Conservation (phyloP, 2,113 vertebrate species). For the Tenrec ecaudatus region DNA sequence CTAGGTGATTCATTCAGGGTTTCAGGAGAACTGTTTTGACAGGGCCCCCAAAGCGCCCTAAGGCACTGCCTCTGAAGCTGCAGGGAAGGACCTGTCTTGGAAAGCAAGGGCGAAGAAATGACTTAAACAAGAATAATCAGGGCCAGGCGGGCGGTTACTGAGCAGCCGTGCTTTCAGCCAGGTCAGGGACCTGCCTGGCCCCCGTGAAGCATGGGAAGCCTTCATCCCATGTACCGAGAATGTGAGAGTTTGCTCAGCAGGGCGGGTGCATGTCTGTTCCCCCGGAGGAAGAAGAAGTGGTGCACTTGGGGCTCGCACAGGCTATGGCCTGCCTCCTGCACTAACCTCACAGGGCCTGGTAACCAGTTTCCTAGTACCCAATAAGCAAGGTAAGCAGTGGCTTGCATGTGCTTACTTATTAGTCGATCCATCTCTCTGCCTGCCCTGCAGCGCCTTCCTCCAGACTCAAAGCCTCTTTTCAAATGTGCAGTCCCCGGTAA, state of each 20-base stretch:
- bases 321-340: not conserved
- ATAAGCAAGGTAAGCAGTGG: not conserved
- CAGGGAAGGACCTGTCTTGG: not conserved
- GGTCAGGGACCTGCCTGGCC: constrained; percentile 58
- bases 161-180: constrained; percentile 9
- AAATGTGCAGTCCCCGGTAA: not conserved
- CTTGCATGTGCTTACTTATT: not conserved
- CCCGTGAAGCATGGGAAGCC: not conserved
- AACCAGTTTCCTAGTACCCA: not conserved
- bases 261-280: not conserved
- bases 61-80: not conserved
- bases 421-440: not conserved
- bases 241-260: not conserved
- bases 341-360: too few relatives aligned
- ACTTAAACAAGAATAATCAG: constrained; percentile 21
- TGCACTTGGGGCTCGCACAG: not conserved
- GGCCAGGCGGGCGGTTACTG: not conserved
- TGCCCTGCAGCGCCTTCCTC: not conserved
- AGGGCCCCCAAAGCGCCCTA: not conserved
- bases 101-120: constrained; percentile 40
- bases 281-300: not conserved
- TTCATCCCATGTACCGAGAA: not conserved
- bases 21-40: not conserved
- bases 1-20: not conserved
- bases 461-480: not conserved